Evolutionary conservation across 1,140 invertebrate genomes (phyloP).

Genomic region (Micrasema minimum): DNA sequence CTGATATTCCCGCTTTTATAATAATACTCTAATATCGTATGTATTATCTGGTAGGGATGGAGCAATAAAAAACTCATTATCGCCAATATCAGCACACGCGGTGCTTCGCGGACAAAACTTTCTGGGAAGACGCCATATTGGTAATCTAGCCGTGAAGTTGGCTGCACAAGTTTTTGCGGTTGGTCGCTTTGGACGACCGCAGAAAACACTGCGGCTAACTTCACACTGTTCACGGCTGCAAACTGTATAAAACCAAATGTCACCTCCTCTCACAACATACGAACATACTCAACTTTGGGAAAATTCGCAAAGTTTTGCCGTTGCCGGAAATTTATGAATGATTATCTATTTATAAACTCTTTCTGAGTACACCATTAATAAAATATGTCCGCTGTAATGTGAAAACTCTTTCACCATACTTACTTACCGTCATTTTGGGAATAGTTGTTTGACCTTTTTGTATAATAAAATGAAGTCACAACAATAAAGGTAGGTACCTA

Average conservation of each 20-base stretch:
- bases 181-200: constrained; percentile 32
- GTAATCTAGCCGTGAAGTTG: constrained; percentile 47
- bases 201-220: constrained; percentile 32
- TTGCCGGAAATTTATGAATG: constrained; percentile 34
- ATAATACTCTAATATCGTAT: constrained; percentile 54
- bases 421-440: no score
- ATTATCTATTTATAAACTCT: constrained; percentile 36
- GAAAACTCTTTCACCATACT: constrained; percentile 32
- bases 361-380: constrained; percentile 22
- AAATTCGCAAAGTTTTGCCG: constrained; percentile 29
- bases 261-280: constrained; percentile 24
- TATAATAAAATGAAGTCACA: no score
- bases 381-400: constrained; percentile 12
- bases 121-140: constrained; percentile 46
- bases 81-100: constrained; percentile 49
- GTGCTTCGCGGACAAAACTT: background rate
- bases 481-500: no score
- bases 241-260: constrained; percentile 47
- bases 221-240: constrained; percentile 30
- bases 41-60: constrained; percentile 52
- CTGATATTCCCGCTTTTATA: constrained; percentile 51
- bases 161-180: constrained; percentile 46
- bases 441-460: no score
- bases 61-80: constrained; percentile 54
- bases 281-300: constrained; percentile 30